A percentile compares a stretch with the other conserved stretches of the same genome.
phyloP scores from a whole-genome alignment of 1,140 invertebrate species.

The Calliopsis andreniformis region DNA sequence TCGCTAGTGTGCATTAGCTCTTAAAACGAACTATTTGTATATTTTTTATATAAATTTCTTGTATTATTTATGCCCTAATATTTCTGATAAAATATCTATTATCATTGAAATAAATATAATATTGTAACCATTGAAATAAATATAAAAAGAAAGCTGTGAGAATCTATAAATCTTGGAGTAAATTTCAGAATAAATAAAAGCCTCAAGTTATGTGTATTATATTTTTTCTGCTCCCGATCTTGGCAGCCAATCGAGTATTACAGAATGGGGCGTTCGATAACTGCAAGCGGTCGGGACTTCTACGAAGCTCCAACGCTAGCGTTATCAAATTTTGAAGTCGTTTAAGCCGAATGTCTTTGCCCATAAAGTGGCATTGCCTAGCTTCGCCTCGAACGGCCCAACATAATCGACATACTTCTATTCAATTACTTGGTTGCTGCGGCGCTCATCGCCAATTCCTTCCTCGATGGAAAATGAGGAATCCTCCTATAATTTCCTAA shows the following conservation, averaged over 20 bases:
- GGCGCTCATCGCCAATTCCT: background rate
- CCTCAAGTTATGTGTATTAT: background rate
- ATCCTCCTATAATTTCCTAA: background rate
- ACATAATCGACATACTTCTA: slow-evolving; percentile 6
- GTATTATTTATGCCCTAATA: no score
- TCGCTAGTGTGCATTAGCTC: no score
- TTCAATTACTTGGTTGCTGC: background rate
- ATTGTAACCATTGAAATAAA: no score
- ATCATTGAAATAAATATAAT: no score
- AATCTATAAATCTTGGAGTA: no score
- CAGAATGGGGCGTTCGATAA: slow-evolving; percentile 19
- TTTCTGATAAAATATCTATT: no score
- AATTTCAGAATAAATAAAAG: no score
- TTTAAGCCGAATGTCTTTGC: slow-evolving; percentile 39
- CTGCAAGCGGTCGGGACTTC: slow-evolving; percentile 22
- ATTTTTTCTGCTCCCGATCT: background rate
- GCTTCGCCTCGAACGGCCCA: slow-evolving; percentile 13
- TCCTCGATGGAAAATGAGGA: background rate
- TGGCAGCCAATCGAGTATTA: background rate
- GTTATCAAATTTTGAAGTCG: slow-evolving; percentile 57
- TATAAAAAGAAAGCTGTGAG: no score
- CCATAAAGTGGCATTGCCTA: slow-evolving; percentile 25
- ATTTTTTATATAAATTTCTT: no score
- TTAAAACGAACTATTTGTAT: no score
- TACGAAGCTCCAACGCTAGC: slow-evolving; percentile 8